Conservation (phyloP, 2,797 vertebrate genomes). For the Schizothorax lantsangensis region DNA sequence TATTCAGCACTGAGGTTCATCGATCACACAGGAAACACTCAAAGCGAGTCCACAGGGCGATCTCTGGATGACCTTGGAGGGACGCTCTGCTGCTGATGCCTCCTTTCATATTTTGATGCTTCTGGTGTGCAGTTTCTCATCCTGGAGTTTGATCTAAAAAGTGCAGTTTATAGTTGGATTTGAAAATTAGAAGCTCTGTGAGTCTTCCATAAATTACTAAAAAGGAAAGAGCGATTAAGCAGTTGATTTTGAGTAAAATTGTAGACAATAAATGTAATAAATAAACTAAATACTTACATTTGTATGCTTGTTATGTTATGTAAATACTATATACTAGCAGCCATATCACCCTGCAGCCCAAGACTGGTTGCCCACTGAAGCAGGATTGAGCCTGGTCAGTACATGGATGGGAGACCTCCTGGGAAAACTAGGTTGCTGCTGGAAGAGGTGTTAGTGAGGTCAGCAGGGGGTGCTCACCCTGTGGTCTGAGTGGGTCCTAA, state of each 20-base stretch:
- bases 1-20: neutral
- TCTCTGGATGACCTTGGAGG: neutral
- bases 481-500: too few species aligned
- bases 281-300: neutral
- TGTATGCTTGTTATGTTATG: neutral
- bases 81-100: neutral
- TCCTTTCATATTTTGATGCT: conserved; percentile 25
- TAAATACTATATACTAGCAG: neutral
- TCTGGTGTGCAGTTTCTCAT: neutral
- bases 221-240: neutral
- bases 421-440: too few species aligned
- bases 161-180: conserved; percentile 9
- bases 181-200: neutral
- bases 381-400: too few species aligned
- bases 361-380: too few species aligned
- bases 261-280: neutral
- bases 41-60: neutral
- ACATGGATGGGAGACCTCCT: too few species aligned
- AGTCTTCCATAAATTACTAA: neutral
- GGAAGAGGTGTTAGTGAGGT: too few species aligned
- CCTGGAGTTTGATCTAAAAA: neutral
- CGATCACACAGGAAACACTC: conserved; percentile 26
- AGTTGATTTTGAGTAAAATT: neutral
- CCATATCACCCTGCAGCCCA: too few species aligned
- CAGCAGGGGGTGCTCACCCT: too few species aligned